Conservation (phyloP, 2,888 invertebrate species). For the Lordiphosa fenestrarum region DNA sequence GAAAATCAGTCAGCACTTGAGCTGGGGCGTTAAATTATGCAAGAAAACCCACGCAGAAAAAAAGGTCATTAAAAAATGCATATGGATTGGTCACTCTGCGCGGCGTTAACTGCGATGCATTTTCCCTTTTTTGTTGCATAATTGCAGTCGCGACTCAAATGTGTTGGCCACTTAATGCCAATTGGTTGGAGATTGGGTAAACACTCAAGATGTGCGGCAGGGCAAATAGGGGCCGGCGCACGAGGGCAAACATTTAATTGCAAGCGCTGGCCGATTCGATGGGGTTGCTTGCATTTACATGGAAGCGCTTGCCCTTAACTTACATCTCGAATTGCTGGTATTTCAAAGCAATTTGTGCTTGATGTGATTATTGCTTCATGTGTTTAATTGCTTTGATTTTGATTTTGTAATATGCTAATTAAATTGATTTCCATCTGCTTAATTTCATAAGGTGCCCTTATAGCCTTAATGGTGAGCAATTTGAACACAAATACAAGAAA, state of each 20-base stretch:
- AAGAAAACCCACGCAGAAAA: conserved; percentile 22
- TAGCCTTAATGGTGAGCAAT: no score
- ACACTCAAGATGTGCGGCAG: conserved; percentile 16
- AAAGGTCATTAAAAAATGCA: conserved; percentile 43
- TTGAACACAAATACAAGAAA: no score
- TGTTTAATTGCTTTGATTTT: no score
- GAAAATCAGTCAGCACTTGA: conserved; percentile 61
- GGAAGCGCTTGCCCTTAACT: conserved; percentile 3
- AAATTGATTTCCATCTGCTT: no score
- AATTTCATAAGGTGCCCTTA: no score
- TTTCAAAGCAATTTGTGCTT: conserved; percentile 8
- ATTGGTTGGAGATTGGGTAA: conserved; percentile 51
- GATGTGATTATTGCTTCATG: no score
- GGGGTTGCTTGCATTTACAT: conserved; percentile 26
- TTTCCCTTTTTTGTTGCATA: conserved; percentile 14
- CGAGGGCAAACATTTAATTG: conserved; percentile 35
- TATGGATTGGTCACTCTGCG: conserved; percentile 27
- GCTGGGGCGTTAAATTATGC: conserved; percentile 62
- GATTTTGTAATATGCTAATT: no score
- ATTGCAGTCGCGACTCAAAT: conserved; percentile 33
- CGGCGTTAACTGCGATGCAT: conserved; percentile 30
- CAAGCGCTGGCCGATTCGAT: conserved; percentile 28
- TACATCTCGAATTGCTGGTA: conserved; percentile 21
- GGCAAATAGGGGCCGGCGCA: conserved; percentile 2
- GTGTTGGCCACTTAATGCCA: conserved; percentile 48